Evolutionary conservation across 92 coral and sea anemone genomes (phyloP).

Genomic region (Micromussa lordhowensis): DNA sequence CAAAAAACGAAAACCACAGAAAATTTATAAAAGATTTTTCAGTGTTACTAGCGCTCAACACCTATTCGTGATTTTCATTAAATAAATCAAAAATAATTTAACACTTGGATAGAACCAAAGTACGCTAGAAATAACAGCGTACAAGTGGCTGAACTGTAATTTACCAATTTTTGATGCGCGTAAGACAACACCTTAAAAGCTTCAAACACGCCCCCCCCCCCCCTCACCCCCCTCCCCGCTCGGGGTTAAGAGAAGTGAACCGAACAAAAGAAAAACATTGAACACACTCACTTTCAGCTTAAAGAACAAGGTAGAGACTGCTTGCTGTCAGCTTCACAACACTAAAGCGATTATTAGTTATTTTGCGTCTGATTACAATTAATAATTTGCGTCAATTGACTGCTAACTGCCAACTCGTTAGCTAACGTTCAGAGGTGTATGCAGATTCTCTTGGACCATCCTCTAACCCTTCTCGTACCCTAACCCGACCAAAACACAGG

Average conservation of each 20-base stretch:
- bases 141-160: too few species aligned
- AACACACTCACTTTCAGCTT: neutral
- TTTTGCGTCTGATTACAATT: neutral
- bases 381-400: neutral
- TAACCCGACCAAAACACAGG: neutral
- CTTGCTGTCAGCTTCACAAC: neutral
- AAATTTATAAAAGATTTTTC: neutral
- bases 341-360: neutral
- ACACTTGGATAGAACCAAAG: neutral
- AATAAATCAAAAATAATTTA: neutral
- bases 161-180: neutral
- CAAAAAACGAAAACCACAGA: neutral
- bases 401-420: neutral
- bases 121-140: neutral
- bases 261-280: neutral
- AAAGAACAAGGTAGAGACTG: too few species aligned
- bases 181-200: neutral
- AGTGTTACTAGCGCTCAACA: neutral
- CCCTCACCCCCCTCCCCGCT: neutral
- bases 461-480: neutral
- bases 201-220: neutral
- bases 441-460: neutral
- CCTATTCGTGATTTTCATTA: neutral
- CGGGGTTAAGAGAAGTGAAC: neutral
- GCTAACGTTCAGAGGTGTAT: neutral